Evolutionary conservation across 2,113 vertebrate species (phyloP).

Genomic region (Cariama cristata): DNA sequence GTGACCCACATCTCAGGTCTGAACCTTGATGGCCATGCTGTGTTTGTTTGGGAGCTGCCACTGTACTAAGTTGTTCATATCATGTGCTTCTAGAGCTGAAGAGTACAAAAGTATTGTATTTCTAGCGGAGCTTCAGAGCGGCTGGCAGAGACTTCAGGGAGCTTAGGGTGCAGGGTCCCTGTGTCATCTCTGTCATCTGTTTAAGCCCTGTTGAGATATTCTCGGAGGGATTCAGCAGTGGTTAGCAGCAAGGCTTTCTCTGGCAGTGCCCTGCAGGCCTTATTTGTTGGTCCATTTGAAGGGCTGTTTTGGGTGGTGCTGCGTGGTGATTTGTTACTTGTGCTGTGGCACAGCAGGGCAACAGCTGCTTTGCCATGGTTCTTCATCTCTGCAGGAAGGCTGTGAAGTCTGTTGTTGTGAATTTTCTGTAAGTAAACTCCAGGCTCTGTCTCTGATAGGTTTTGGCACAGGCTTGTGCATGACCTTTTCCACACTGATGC

Average conservation of each 20-base stretch:
- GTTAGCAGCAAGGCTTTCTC: neutral
- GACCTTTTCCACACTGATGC: constrained; percentile 41
- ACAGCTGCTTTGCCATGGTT: neutral
- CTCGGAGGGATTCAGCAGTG: neutral
- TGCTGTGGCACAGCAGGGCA: neutral
- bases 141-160: neutral
- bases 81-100: neutral
- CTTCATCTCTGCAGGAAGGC: neutral
- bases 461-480: neutral
- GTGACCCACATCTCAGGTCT: neutral
- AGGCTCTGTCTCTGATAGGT: neutral
- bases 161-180: neutral
- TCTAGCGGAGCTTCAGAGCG: neutral
- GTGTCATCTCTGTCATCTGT: neutral
- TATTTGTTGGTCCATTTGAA: neutral
- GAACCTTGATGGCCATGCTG: neutral
- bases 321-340: neutral
- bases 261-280: neutral
- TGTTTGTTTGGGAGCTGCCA: neutral
- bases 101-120: neutral
- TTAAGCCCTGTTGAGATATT: neutral
- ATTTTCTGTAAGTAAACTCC: neutral
- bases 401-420: neutral
- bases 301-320: neutral
- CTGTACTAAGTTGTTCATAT: neutral